Conservation (phyloP, 2,888 invertebrate species). For the Megastigmus dorsalis region DNA sequence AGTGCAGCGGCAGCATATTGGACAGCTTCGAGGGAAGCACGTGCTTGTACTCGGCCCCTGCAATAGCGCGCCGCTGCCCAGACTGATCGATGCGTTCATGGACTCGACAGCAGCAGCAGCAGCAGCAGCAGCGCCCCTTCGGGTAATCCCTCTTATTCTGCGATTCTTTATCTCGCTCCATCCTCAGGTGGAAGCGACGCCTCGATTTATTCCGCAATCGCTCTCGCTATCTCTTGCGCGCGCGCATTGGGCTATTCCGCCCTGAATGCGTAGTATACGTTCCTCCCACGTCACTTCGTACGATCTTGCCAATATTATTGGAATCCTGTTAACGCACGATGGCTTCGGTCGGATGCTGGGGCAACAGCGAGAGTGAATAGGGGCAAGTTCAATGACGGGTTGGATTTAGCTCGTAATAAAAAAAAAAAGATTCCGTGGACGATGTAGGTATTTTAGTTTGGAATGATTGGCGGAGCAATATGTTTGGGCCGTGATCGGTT, state of each 20-base stretch:
- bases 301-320: conserved; percentile 40
- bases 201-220: conserved; percentile 58
- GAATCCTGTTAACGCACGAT: conserved; percentile 29
- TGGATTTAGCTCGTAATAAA: too few relatives aligned
- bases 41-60: conserved; percentile 12
- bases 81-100: conserved; percentile 50
- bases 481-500: too few relatives aligned
- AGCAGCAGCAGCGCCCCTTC: conserved; percentile 14
- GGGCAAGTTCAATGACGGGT: too few relatives aligned
- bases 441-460: too few relatives aligned
- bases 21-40: neutral
- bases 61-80: neutral
- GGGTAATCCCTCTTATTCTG: conserved; percentile 35
- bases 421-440: too few relatives aligned
- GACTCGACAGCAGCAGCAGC: conserved; percentile 35
- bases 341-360: neutral
- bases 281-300: neutral
- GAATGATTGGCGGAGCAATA: too few relatives aligned
- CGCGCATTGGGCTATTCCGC: neutral
- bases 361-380: neutral
- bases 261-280: neutral
- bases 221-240: neutral
- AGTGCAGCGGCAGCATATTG: conserved; percentile 3
- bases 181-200: conserved; percentile 59
- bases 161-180: too few relatives aligned